phyloP scores from a whole-genome alignment of 1,140 invertebrate species.

The Telenomus remus region DNA sequence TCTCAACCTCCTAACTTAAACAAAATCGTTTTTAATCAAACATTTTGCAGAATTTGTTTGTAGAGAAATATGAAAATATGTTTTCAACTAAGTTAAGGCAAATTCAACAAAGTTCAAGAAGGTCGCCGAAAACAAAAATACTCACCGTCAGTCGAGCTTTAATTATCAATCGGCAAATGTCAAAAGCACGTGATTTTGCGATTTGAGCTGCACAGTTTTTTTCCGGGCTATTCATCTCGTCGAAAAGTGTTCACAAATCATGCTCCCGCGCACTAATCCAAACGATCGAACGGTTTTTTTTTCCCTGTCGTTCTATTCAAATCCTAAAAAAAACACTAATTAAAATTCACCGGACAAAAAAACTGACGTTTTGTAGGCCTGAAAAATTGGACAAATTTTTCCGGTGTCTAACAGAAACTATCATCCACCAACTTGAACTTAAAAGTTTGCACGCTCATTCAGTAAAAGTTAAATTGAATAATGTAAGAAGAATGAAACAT shows the following conservation, averaged over 20 bases:
- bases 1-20: no score
- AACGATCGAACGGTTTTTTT: constrained; percentile 2
- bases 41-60: no score
- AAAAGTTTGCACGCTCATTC: no score
- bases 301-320: background rate
- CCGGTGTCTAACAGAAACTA: background rate
- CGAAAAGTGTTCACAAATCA: constrained; percentile 16
- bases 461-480: no score
- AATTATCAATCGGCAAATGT: constrained; percentile 45
- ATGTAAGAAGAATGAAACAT: no score
- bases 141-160: constrained; percentile 32
- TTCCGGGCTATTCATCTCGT: constrained; percentile 41
- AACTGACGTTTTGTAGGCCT: background rate
- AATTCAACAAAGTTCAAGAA: no score
- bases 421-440: no score
- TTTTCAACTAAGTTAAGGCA: no score
- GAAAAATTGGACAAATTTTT: background rate
- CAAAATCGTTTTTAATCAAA: no score
- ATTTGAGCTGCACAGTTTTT: constrained; percentile 38
- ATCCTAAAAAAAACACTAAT: no score
- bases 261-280: constrained; percentile 13
- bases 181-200: constrained; percentile 43
- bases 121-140: no score
- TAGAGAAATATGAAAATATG: no score
- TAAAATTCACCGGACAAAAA: background rate